phyloP scores from a whole-genome alignment of 2,797 vertebrate genomes.

The Luscinia luscinia region DNA sequence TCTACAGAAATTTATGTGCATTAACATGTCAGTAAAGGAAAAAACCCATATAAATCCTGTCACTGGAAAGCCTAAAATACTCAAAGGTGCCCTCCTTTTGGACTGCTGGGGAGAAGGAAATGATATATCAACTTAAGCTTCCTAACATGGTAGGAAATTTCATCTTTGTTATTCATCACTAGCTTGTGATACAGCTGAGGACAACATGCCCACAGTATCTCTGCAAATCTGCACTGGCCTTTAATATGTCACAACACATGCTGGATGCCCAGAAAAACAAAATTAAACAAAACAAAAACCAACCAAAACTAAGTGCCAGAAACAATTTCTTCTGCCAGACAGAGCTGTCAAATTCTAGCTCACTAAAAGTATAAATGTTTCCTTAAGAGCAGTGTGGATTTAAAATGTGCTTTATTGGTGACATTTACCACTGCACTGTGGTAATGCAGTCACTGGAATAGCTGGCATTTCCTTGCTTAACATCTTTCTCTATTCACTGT shows the following conservation, averaged over 20 bases:
- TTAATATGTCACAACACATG: neutral
- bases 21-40: neutral
- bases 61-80: neutral
- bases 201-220: neutral
- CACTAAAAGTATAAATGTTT: conserved; percentile 28
- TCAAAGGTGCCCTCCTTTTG: neutral
- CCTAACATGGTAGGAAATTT: neutral
- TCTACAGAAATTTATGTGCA: neutral
- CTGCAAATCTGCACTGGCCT: neutral
- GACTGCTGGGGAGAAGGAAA: neutral
- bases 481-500: neutral
- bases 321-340: neutral
- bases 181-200: neutral
- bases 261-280: neutral
- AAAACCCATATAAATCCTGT: neutral
- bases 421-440: conserved; percentile 5
- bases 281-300: neutral
- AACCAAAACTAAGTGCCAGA: neutral
- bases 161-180: neutral
- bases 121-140: neutral
- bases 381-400: neutral
- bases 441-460: neutral
- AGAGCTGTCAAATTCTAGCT: neutral
- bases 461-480: conserved; percentile 8
- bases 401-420: conserved; percentile 29